These are phyloP conservation scores for Drosophila helvetica DNA, from an alignment of 2,888 invertebrate genomes.

Conservation along the genomic window DNA sequence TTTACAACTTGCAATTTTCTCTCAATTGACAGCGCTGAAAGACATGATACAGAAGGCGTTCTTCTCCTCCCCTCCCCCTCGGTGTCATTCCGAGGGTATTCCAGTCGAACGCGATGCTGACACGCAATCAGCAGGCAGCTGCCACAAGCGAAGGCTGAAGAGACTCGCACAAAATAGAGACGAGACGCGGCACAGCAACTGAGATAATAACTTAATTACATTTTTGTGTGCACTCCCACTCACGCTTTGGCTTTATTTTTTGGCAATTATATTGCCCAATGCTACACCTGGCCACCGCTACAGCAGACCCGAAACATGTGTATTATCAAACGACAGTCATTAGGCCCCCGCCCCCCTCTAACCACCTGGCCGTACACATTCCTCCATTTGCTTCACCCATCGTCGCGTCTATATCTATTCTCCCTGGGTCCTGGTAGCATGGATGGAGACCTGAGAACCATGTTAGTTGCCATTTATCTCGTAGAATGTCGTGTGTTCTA, in stretches of 20 bases:
- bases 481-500: slow-evolving; percentile 54
- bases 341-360: slow-evolving; percentile 41
- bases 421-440: neutral
- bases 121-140: slow-evolving; percentile 79
- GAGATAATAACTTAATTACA: slow-evolving; percentile 78
- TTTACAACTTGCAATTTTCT: slow-evolving; percentile 31
- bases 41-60: slow-evolving; percentile 12
- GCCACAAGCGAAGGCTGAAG: slow-evolving; percentile 55
- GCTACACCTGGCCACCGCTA: slow-evolving; percentile 40
- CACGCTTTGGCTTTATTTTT: slow-evolving; percentile 38
- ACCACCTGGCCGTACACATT: slow-evolving; percentile 8
- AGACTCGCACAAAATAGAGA: slow-evolving; percentile 3
- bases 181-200: slow-evolving; percentile 25
- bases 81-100: neutral
- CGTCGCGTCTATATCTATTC: no score
- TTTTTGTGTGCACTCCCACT: slow-evolving; percentile 46
- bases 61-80: no score
- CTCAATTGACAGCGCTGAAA: slow-evolving; percentile 42
- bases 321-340: slow-evolving; percentile 76
- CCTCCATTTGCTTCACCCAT: slow-evolving; percentile 14
- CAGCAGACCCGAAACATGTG: slow-evolving; percentile 61
- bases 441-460: slow-evolving; percentile 1
- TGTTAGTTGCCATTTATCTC: slow-evolving; percentile 67
- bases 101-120: slow-evolving; percentile 47
- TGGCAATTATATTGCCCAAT: slow-evolving; percentile 66